These are phyloP conservation scores for Holacanthus passer DNA, from an alignment of 2,113 vertebrate genomes.

Conservation along the genomic window DNA sequence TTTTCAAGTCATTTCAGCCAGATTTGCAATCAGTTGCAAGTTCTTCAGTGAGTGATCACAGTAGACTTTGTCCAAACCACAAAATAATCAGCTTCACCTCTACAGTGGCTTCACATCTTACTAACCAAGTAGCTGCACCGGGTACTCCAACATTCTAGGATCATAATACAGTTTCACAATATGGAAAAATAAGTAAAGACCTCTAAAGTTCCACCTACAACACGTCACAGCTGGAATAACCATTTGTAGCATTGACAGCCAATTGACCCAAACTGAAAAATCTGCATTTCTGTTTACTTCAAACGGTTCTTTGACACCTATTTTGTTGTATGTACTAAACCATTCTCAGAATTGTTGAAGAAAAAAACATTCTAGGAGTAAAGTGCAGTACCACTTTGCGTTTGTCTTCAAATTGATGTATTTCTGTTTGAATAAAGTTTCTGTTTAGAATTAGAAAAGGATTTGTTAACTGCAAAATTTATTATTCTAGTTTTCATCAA, in stretches of 20 bases:
- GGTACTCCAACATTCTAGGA: slow-evolving; percentile 51
- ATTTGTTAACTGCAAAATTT: neutral
- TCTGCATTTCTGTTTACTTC: neutral
- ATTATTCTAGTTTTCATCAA: neutral
- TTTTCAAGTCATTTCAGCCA: slow-evolving; percentile 72
- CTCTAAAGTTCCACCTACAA: slow-evolving; percentile 55
- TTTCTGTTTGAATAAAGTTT: neutral
- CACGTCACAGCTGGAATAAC: slow-evolving; percentile 59
- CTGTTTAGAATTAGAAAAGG: neutral
- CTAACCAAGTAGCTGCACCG: slow-evolving; percentile 64
- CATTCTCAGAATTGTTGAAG: neutral
- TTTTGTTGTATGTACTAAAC: neutral
- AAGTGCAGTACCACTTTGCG: neutral
- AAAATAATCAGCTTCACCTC: slow-evolving; percentile 39
- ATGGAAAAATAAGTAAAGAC: slow-evolving; percentile 78
- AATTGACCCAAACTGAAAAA: neutral
- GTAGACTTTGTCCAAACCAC: slow-evolving; percentile 41
- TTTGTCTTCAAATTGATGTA: neutral
- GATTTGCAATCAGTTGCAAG: slow-evolving; percentile 47
- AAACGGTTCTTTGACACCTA: neutral
- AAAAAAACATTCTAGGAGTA: slow-evolving; percentile 2
- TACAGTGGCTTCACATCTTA: slow-evolving; percentile 66
- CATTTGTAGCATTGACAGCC: neutral
- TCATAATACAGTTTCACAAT: slow-evolving; percentile 79
- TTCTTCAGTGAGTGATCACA: slow-evolving; percentile 50